These are phyloP conservation scores for Cinara cedri DNA, from an alignment of 2,888 invertebrate species.

Conservation along the genomic window DNA sequence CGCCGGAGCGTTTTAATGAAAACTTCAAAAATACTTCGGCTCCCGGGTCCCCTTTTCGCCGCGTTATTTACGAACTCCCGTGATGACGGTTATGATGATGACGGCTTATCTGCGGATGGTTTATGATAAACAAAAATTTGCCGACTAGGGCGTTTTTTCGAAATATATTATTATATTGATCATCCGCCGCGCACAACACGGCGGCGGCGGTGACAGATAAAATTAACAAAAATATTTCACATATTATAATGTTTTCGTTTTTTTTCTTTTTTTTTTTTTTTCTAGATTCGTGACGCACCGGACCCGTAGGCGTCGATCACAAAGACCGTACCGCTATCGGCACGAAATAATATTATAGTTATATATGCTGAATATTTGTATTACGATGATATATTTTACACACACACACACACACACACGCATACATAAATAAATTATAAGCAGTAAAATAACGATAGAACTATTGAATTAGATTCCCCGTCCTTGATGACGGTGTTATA, in stretches of 20 bases:
- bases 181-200: conserved; percentile 13
- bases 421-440: background rate
- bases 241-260: background rate
- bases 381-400: no score
- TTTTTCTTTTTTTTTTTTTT: background rate
- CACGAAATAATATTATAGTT: background rate
- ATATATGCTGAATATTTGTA: conserved; percentile 48
- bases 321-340: conserved; percentile 47
- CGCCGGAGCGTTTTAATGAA: conserved; percentile 38
- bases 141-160: background rate
- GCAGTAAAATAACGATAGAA: background rate
- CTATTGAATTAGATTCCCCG: conserved; percentile 30
- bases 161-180: conserved; percentile 34
- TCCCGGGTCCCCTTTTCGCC: background rate
- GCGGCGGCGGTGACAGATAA: conserved; percentile 18
- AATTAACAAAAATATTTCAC: conserved; percentile 31
- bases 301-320: conserved; percentile 45
- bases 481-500: background rate
- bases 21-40: background rate
- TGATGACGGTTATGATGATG: background rate
- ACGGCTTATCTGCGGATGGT: no score
- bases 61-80: conserved; percentile 30
- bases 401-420: no score
- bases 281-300: conserved; percentile 44
- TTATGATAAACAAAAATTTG: conserved; percentile 35